Evolutionary conservation across 2,113 vertebrate genomes (phyloP), one percentile per base, ranked within the genome.

Genomic region (Morphnarchus princeps): DNA sequence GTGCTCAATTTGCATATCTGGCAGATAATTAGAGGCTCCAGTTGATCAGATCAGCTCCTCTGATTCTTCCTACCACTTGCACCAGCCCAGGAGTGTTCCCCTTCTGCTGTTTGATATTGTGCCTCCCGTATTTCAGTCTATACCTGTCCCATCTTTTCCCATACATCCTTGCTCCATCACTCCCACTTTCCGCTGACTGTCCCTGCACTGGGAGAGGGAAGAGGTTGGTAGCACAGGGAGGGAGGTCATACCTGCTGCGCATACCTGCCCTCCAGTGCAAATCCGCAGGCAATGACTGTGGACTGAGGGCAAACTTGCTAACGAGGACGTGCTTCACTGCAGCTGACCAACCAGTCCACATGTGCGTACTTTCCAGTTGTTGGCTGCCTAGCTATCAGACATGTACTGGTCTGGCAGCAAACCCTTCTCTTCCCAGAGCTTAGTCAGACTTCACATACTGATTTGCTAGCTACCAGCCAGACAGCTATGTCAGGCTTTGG

Each of bases 301-400:
- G 22, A 34, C 10, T 0, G 0, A 71, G 34, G 38, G 61, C 59
- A 16, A 32, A 24, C 59, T 54, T 66, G 38, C 45, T n/a, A 10
- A 4, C 0, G 6, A 67, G 36, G 86, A 42, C 0, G 7, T 31
- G 79, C 16, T 72, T 91, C 34, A 4, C 43, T 82, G 52, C 13
- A 40, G 65, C 57, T 67, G 67, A 50, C 34, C n/a, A 21, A 20
- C 71, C 61, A 38, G 22, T 36, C 57, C 40, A 6, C 3, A 0
- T 29, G 34, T 29, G 15, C 9, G 1, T 32, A 4, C n/a, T 74
- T 79, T 8, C 40, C 66, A 19, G 40, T 40, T 50, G 32, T 11
- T 55, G 73, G 45, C 59, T 89, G 58, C 54, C 57, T 26, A 8
- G 5, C 32, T 17, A 7, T 58, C 36, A 12, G 40, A 18, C 36